Evolutionary conservation across 2,888 invertebrate species (phyloP), one percentile per base, ranked within the genome.

Genomic region (Drosophila maculinotata): DNA sequence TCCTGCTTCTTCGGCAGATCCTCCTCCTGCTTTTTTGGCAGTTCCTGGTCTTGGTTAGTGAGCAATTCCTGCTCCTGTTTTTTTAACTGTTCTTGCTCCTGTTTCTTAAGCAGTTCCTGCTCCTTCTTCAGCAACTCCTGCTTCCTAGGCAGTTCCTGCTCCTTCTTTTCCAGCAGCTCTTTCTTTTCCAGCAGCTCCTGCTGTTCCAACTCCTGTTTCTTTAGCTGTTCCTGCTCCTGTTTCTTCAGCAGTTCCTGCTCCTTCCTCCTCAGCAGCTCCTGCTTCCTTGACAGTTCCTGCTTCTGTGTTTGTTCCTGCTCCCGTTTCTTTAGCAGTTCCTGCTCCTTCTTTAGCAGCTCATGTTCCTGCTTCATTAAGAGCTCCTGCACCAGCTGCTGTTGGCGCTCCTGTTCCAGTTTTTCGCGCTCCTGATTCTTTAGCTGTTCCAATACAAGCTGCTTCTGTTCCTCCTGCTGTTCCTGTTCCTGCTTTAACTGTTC

Each of bases 291-390:
- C 17, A 4, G 4, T 6, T 59, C 39, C 8, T 10, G 14, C 28
- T 38, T 10, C 25, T 47, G 12, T 0, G n/a, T 2, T 9, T 26
- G 44, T 4, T 41, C n/a, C n/a, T 25, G 31, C 2, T 9, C 12
- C 10, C 20, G 1, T 1, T 28, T 35, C 12, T 14, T 45, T 8
- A 12, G 8, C 9, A 26, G n/a, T n/a, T n/a, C n/a, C n/a, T n/a
- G 12, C 14, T 28, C 41, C 17, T 62, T 41, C 7, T 45, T 28
- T 28, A 28, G 14, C 23, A 15, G 38, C 8, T 56, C 26, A n/a
- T 12, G 26, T 2, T 31, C 31, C 4, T 10, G 17, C 9, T 36
- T 7, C 30, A n/a, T 44, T 17, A 17, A 8, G 1, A 30, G 15
- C 12, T 49, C 35, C 8, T 8, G 26, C 9, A 28, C 2, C 39